Evolutionary conservation across 2,113 vertebrate species (phyloP), one percentile per base, ranked within the genome.

Genomic region (Buteo buteo): DNA sequence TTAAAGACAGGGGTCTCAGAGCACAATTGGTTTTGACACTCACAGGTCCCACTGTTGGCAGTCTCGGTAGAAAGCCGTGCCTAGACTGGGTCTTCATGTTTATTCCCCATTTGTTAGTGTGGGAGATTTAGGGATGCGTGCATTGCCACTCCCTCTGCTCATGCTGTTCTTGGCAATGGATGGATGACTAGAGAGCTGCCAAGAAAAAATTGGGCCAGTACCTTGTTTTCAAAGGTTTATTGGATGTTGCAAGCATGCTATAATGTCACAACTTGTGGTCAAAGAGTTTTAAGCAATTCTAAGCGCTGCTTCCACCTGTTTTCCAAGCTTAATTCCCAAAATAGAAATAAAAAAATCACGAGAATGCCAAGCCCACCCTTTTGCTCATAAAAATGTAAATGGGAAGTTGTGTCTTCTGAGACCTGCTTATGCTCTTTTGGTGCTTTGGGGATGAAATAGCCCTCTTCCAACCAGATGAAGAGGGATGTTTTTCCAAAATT

Each of bases 141-240:
- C 3, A 0, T 7, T 49, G 74, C 80, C 65, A 6, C 84, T 88
- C 82, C 83, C 83, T 70, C 61, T 26, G 69, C 83, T 91, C 86
- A 9, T 22, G 32, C 84, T 64, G 92, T 91, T 77, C 92, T 67
- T 92, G 92, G 88, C 84, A 7, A 3, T 4, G 64, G 65, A 5
- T 11, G 31, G 28, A 0, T 2, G 58, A 80, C 52, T 16, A 19
- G 31, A 44, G 64, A 85, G 64, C 65, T 86, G 92, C 92, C 92
- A 91, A 58, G 85, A 14, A 29, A n/a, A 82, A 82, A 31, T 7
- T 8, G 76, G 84, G 88, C 92, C 58, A 15, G 76, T 26, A 49
- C 74, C 52, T 82, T 82, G 71, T 94, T 91, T 73, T 58, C 88
- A 25, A 22, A 78, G 84, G 80, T 65, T 93, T 76, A 34, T 54